Base-by-base conservation (phyloP, 2,113 vertebrate genomes). In the Tamias sibiricus region DNA sequence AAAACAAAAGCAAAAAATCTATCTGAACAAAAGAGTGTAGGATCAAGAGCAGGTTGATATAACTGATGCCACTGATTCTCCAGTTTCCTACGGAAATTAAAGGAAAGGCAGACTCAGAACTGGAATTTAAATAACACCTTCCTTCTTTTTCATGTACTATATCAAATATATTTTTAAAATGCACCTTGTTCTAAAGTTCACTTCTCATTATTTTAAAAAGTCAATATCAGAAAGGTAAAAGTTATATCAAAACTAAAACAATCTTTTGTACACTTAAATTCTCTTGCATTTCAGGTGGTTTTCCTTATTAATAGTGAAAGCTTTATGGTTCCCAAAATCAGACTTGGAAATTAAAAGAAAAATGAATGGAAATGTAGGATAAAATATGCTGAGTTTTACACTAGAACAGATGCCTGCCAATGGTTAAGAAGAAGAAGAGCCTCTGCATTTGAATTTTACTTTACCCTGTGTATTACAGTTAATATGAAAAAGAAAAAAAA, bases 391-490 rank as follows among this genome's bases (percentile, higher is more conserved):
- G 75, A 84, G 30, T 0, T 85, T 81, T 95, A 72, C 28, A 49
- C 3, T 87, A 52, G 26, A 44, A 92, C 8, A 49, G 20, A 52
- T 80, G 85, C 20, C 54, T 89, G 47, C 49, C 37, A 52, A 1
- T 30, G 26, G 54, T 88, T 90, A 69, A 92, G 91, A 74, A 82
- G 4, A 35, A 82, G 4, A 35, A 72, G 44, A 75, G n/a, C 84
- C 52, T 87, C 54, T 84, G 59, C 69, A 17, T 91, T 16, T 62
- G 71, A 24, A 8, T 32, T 95, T 89, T 86, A 44, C 30, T 88
- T 79, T 79, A 35, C 75, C 64, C 30, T 96, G 75, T 54, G 47
- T 81, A 68, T 95, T 95, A 86, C 35, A 52, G 49, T 83, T 74
- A 83, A 91, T 92, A 94, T 14, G 57, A 44, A 90, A 95, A 89